These are phyloP conservation scores for Tragelaphus strepsiceros DNA, from an alignment of 2,113 vertebrate species.

Conservation along the genomic window DNA sequence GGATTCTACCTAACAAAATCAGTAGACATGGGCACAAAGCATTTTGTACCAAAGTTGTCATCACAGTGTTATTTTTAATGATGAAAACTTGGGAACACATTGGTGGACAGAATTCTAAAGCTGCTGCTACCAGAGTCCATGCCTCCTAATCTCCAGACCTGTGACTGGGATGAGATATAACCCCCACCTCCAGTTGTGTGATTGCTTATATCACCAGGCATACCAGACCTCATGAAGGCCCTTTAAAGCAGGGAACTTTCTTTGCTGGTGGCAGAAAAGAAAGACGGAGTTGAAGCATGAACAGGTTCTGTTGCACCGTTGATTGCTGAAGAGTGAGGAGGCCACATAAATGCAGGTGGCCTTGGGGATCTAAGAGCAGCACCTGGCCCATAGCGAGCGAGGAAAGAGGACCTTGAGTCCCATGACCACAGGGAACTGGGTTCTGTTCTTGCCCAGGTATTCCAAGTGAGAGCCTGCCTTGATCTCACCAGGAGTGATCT, in stretches of 20 bases:
- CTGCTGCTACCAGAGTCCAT: neutral
- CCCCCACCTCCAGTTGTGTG: neutral
- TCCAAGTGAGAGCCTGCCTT: neutral
- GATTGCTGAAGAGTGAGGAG: neutral
- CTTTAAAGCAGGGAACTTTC: neutral
- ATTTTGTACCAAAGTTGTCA: neutral
- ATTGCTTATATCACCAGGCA: too few species aligned
- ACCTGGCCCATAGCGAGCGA: neutral
- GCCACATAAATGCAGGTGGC: rapidly evolving
- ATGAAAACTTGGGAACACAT: neutral
- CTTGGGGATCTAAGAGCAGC: neutral
- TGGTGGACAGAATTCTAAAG: neutral
- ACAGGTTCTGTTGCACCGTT: neutral
- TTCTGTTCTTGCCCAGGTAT: neutral
- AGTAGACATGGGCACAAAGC: neutral
- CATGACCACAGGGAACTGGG: neutral
- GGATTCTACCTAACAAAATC: neutral
- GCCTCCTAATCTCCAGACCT: neutral
- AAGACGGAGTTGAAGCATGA: neutral
- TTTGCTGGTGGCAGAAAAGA: neutral
- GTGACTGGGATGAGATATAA: neutral
- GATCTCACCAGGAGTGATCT: neutral
- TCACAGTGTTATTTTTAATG: neutral
- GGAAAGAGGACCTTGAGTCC: neutral
- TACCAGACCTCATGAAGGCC: rapidly evolving